Evolutionary conservation across 2,113 vertebrate species (phyloP), one percentile per base, ranked within the genome.

Genomic region (Amazona guildingii): DNA sequence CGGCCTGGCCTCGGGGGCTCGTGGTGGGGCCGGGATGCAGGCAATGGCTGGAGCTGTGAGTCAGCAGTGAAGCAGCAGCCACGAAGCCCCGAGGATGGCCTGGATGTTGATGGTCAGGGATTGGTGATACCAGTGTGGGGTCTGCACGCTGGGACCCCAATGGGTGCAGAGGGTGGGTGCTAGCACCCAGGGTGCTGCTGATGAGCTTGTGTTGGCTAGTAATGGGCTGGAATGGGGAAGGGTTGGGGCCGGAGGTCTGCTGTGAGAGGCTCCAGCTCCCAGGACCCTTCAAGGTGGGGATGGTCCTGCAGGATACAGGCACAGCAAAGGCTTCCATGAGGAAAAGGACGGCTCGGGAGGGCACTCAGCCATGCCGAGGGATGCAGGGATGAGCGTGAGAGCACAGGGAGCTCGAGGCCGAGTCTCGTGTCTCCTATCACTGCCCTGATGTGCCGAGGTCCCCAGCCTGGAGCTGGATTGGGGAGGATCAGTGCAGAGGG

Each of bases 81-180:
- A 5, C 5, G 39, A 17, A 17, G 78, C 78, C 90, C 28, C 1
- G 1, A 21, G 92, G 68, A 35, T 9, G 73, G 89, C 63, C 83
- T 19, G 88, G 68, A 55, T 0, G 2, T 14, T 7, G 79, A 16
- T 6, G 74, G 46, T 2, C 0, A 41, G 51, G n/a, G 5, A n/a
- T 21, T 0, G 8, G 84, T 0, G 59, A 13, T 37, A 19, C 17
- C 0, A 0, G 31, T 0, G 8, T 11, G 31, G 39, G 39, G 49
- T 35, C 48, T 14, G 29, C 29, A 1, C 0, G 2, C 3, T 41
- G 68, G 48, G 63, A n/a, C 24, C 21, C 9, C 6, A 7, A 2
- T 0, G 7, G 10, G 17, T 9, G 48, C 31, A 19, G 28, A 11
- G 12, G 17, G 10, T 3, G 76, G 55, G 21, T 13, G 44, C 1